Conservation (phyloP, 2,797 vertebrate genomes). For the Tamandua tetradactyla region DNA sequence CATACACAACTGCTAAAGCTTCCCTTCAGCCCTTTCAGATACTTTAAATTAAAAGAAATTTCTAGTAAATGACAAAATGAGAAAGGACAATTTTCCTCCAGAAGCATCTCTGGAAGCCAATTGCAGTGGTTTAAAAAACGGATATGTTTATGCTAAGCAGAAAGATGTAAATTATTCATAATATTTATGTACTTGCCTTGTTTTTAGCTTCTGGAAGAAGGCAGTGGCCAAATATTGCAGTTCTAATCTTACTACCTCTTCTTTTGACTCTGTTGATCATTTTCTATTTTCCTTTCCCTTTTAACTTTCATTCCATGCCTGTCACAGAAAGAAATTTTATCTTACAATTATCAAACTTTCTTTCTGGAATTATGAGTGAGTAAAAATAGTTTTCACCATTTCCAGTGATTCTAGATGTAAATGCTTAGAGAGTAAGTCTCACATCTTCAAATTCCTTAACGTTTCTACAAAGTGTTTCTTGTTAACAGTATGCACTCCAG, state of each 20-base stretch:
- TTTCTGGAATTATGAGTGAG: neutral
- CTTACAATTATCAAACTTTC: neutral
- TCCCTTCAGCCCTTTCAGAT: neutral
- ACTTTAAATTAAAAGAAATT: neutral
- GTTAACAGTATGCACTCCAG: neutral
- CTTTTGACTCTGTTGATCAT: neutral
- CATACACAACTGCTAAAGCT: neutral
- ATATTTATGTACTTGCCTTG: neutral
- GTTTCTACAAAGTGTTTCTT: neutral
- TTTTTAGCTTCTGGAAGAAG: slow-evolving; percentile 17
- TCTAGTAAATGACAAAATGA: neutral
- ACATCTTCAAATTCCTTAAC: neutral
- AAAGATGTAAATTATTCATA: neutral
- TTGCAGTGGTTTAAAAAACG: neutral
- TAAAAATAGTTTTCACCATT: neutral
- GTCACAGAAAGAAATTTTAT: neutral
- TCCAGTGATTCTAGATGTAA: neutral
- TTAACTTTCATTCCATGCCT: neutral
- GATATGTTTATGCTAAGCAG: neutral
- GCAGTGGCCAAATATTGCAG: neutral
- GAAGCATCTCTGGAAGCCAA: neutral
- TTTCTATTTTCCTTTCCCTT: neutral
- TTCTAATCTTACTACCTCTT: neutral
- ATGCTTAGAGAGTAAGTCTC: neutral
- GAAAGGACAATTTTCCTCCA: neutral